Base-by-base conservation (phyloP, 2,113 vertebrate genomes). In the Paralichthys olivaceus region DNA sequence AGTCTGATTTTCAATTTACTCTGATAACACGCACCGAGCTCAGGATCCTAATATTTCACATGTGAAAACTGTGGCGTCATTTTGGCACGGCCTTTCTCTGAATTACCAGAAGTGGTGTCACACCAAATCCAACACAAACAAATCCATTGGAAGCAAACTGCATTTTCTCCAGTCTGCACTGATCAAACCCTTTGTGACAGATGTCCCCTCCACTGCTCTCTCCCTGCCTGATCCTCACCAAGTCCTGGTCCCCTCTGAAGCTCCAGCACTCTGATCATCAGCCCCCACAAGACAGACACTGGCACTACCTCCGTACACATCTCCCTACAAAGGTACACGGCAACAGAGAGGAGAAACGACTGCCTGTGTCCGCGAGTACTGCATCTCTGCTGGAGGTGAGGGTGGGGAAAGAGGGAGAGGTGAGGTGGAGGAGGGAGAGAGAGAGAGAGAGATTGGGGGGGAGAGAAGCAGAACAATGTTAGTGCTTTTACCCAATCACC, bases 401-500 rank as follows among this genome's bases (percentile, higher is more conserved):
- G 25, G 29, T 53, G 59, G 55, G 15, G 56, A 64, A 22, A 14
- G 77, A 68, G 43, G 69, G 53, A 72, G 55, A 59, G 53, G 57
- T 70, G 61, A n/a, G 47, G 15, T n/a, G 12, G 20, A 51, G 29
- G 40, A 45, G 47, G 6, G 47, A 43, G n/a, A 55, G 25, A 45
- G 49, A 43, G 19, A n/a, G 69, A 55, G 40, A 32, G 37, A 37
- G 34, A 37, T 0, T 8, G 11, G 40, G 57, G 57, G 61, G 29
- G 20, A n/a, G 26, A 23, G n/a, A 14, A 59, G 20, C 22, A 74
- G 81, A 85, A 79, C 77, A 86, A 84, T 81, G 80, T 79, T 59
- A 71, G 81, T 80, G 83, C 74, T 73, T 84, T 89, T 57, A 76
- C 55, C 88, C 89, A 91, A 83, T 90, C 87, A 77, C 54, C 63